Evolutionary conservation across 2,888 invertebrate species (phyloP), one percentile per base, ranked within the genome.

Genomic region (Pyrocoelia pectoralis): DNA sequence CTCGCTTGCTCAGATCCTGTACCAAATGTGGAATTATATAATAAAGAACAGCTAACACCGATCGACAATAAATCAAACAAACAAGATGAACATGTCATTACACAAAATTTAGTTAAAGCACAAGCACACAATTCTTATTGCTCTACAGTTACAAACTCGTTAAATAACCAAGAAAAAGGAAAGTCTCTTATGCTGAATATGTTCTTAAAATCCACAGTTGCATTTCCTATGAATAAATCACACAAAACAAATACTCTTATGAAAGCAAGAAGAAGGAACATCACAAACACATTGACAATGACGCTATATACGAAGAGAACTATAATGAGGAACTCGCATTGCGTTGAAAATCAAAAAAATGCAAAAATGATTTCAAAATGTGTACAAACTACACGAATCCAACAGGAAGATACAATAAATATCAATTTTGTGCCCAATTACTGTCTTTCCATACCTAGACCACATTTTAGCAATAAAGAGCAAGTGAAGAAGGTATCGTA

Each of bases 121-220:
- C 14, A 15, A 40, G 38, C 54, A 12, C n/a, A n/a, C n/a, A n/a
- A n/a, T n/a, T 6, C 4, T 24, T 24, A 24, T 6, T 24, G 24
- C 6, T 6, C 24, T 6, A 24, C 24, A 24, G 24, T 24, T 24
- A 41, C 57, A 15, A 24, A 28, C 28, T 10, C 41, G 14, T 12
- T 59, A 10, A 68, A 72, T 17, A 72, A 76, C 54, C 74, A 77
- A 71, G 46, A 67, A 15, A 70, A 70, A 60, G 80, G 80, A 1
- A 80, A 80, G 71, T 61, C 74, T 29, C 64, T 80, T 10, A 77
- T 81, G 46, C 73, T 81, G 76, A 74, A 79, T 65, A 77, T 77
- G 74, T 81, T 81, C 69, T 61, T 81, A 52, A 79, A 79, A 68
- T 80, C 81, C 1, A 73, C 76, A 1, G n/a, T 38, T 10, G 12